Conservation (phyloP, 1,140 invertebrate genomes). For the Platyscapa corneri region DNA sequence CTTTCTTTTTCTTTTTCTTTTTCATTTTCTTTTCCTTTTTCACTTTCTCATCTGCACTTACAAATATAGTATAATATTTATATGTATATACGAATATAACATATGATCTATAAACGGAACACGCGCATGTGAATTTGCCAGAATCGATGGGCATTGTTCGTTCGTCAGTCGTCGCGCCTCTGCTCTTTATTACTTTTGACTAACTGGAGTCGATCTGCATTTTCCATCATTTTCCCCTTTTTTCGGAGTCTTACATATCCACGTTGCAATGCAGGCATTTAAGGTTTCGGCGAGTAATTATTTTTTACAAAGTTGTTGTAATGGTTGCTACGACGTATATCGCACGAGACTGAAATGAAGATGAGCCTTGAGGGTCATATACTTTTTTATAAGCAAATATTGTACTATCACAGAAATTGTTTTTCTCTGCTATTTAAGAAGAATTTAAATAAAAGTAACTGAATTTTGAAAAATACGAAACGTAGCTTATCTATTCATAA, state of each 20-base stretch:
- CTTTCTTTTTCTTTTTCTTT: neutral
- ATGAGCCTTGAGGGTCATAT: neutral
- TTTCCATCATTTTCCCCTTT: neutral
- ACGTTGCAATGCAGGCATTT: neutral
- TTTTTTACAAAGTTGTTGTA: neutral
- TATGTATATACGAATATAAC: conserved; percentile 33
- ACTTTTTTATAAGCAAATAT: conserved; percentile 31
- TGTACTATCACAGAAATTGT: conserved; percentile 43
- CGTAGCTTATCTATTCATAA: neutral
- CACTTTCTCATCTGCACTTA: conserved; percentile 25
- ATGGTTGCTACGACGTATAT: neutral
- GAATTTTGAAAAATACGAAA: neutral
- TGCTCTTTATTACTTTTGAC: neutral
- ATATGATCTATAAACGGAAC: conserved; percentile 31
- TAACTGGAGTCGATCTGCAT: neutral
- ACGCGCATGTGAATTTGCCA: conserved; percentile 36
- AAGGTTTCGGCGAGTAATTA: neutral
- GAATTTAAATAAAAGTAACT: neutral
- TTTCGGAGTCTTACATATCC: neutral
- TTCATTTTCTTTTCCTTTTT: conserved; percentile 7
- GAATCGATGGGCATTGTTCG: conserved; percentile 29
- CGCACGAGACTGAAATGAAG: neutral
- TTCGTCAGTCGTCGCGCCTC: neutral
- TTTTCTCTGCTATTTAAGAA: conserved; percentile 37
- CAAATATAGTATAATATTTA: conserved; percentile 38